Conservation (phyloP, 2,113 vertebrate genomes). For the Ancistrus triradiatus region DNA sequence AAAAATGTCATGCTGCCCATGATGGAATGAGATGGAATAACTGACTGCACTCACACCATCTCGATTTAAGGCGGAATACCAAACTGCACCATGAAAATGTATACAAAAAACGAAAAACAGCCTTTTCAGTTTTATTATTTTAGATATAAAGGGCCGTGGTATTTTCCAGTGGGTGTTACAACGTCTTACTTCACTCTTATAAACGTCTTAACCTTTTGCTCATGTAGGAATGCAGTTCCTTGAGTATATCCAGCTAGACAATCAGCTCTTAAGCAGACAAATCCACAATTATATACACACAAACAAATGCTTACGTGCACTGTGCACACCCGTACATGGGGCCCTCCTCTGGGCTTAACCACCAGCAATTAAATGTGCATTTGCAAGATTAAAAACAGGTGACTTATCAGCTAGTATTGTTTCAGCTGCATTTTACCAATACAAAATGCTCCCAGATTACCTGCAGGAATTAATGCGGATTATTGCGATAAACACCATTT, state of each 20-base stretch:
- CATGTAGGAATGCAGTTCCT: conserved; percentile 58
- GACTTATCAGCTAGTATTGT: conserved; percentile 69
- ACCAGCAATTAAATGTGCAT: conserved; percentile 75
- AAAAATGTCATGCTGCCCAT: conserved; percentile 22
- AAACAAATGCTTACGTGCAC: conserved; percentile 12
- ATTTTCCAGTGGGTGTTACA: no score
- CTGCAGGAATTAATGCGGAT: conserved; percentile 55
- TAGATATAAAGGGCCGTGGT: conserved; percentile 33
- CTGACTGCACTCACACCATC: conserved; percentile 7
- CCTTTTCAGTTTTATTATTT: no score
- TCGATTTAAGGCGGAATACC: background rate
- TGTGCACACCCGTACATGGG: conserved; percentile 18
- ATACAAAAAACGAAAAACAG: conserved; percentile 34
- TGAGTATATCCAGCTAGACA: conserved; percentile 56
- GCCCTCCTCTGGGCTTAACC: conserved; percentile 64
- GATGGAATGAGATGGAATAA: conserved; percentile 8
- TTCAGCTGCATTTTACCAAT: conserved; percentile 63
- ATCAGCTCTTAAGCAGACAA: conserved; percentile 62
- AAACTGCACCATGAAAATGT: background rate
- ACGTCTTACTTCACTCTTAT: no score
- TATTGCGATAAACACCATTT: conserved; percentile 48
- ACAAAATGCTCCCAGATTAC: conserved; percentile 52
- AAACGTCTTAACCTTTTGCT: conserved; percentile 64
- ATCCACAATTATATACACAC: conserved; percentile 23
- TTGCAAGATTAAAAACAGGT: conserved; percentile 72